These are phyloP conservation scores for Aurelia aurita DNA, from an alignment of 30 jellyfish, hydroid and myxozoan species.

Conservation along the genomic window DNA sequence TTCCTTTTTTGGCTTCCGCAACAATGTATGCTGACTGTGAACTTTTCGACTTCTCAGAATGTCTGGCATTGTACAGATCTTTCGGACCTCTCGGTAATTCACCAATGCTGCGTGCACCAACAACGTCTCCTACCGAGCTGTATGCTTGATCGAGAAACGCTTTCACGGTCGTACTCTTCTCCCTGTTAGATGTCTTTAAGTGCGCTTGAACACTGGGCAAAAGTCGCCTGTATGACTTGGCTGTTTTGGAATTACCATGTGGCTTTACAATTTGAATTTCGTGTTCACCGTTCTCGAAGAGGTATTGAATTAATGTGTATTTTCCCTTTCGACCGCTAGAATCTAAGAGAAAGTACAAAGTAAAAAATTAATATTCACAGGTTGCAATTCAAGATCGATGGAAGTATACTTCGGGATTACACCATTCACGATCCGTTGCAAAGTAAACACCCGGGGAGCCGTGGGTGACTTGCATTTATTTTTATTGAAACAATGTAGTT, in stretches of 20 bases:
- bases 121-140: background rate
- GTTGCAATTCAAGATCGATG: too few species aligned
- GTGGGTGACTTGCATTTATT: too few species aligned
- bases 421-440: too few species aligned
- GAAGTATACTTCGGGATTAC: too few species aligned
- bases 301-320: slow-evolving; percentile 6
- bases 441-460: too few species aligned
- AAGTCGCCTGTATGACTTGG: background rate
- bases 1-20: background rate
- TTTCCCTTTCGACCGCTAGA: background rate
- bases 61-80: slow-evolving; percentile 5
- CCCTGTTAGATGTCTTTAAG: background rate
- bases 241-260: background rate
- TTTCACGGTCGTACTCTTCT: background rate
- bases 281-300: background rate
- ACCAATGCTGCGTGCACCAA: slow-evolving; percentile 14
- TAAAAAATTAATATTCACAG: too few species aligned
- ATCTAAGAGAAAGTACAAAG: too few species aligned
- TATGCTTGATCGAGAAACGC: background rate
- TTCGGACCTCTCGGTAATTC: slow-evolving; percentile 5
- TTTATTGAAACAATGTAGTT: too few species aligned
- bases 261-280: background rate
- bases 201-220: background rate
- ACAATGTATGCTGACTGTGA: background rate
- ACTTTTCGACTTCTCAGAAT: background rate